Base-by-base conservation (phyloP, 2,888 invertebrate genomes). In the Idaea biselata region DNA sequence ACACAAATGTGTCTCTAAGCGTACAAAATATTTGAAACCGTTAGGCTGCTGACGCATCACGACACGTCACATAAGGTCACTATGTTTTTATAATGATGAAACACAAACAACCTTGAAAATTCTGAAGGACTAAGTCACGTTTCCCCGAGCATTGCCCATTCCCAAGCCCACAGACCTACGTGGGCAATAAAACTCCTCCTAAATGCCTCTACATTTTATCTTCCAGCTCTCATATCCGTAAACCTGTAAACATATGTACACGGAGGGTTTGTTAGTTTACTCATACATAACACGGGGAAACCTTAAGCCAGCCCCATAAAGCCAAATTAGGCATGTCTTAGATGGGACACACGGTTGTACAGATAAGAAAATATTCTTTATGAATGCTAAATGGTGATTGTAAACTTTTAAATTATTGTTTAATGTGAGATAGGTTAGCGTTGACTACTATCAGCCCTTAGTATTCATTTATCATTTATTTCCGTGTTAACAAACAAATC, bases 291-390 rank as follows among this genome's bases (percentile, higher is more conserved):
- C 82, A 53, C 62, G 66, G 18, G 62, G 1, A 11, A 58, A 1
- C 78, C 84, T 71, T 74, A 71, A 74, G 83, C 80, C 80, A 74
- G 76, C 74, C 83, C 82, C 86, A 81, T 87, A 87, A 87, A 87
- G 82, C 86, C 85, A 86, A 87, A 87, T 87, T 87, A 87, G 87
- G 80, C 82, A 75, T 78, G 78, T 81, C 81, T 78, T 79, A 67
- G 56, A 17, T n/a, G 64, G 53, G 68, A 77, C 75, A 75, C 59
- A 83, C 73, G 55, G 68, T 11, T 18, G 7, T 11, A 6, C 56
- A 5, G n/a, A 32, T 14, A n/a, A 18, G 16, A 18, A 31, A 63
- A 18, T 44, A 7, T 8, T 44, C n/a, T n/a, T 14, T 1, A 14
- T 14, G 44, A 44, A 14, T 44, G 44, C 11, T 14, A 1, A 25